Evolutionary conservation across 1,140 invertebrate species (phyloP).

Genomic region (Cherax quadricarinatus): DNA sequence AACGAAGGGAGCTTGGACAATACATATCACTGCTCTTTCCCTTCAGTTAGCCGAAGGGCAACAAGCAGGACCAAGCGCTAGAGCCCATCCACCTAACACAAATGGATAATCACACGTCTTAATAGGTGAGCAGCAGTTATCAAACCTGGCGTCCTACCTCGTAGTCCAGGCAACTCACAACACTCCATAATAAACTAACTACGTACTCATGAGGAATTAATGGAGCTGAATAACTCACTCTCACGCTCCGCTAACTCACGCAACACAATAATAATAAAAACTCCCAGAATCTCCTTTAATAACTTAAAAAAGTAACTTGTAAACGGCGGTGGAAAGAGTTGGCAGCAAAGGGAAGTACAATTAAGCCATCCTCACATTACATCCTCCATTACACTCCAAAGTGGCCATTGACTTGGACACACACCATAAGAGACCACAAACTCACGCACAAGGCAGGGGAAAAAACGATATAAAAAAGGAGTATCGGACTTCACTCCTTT

Average conservation of each 20-base stretch:
- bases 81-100: no score
- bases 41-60: no score
- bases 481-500: slow-evolving; percentile 61
- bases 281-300: background rate
- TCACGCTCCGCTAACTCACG: background rate
- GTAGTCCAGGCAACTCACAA: no score
- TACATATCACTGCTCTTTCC: no score
- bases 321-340: background rate
- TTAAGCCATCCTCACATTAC: slow-evolving; percentile 8
- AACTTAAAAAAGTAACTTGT: background rate
- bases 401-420: slow-evolving; percentile 59
- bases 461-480: slow-evolving; percentile 46
- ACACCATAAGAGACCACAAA: slow-evolving; percentile 15
- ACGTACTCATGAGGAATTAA: background rate
- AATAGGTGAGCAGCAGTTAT: no score
- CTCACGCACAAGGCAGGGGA: background rate
- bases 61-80: no score
- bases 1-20: no score
- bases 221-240: background rate
- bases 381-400: slow-evolving; percentile 55
- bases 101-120: no score
- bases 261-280: background rate
- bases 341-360: background rate
- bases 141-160: no score
- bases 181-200: background rate